Conservation (phyloP, 2,113 vertebrate species). For the Apodemus speciosus region DNA sequence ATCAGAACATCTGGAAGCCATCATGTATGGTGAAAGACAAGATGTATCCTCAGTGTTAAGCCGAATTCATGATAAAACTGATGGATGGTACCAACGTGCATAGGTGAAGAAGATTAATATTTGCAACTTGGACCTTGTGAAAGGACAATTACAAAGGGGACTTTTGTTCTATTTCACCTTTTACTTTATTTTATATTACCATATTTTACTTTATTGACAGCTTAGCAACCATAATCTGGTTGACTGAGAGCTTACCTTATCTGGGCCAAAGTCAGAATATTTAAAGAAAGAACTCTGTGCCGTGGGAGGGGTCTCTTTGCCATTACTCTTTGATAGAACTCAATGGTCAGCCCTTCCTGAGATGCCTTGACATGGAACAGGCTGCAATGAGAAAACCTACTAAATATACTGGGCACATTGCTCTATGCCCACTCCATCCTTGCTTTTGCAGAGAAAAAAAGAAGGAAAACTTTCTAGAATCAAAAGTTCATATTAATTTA, state of each 20-base stretch:
- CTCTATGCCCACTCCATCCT: not conserved
- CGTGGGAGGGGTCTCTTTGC: not conserved
- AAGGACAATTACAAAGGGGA: conserved; percentile 38
- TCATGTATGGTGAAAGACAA: conserved; percentile 84
- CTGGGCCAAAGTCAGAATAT: not conserved
- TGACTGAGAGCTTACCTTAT: conserved; percentile 13
- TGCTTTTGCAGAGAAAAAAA: not conserved
- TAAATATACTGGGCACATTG: not conserved
- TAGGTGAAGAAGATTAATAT: conserved; percentile 63
- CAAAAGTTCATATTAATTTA: conserved; percentile 33
- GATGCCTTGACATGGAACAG: not conserved
- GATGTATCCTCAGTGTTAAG: conserved; percentile 82
- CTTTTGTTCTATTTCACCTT: conserved; percentile 54
- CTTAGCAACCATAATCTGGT: not conserved
- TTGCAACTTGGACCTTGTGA: conserved; percentile 46
- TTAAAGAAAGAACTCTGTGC: conserved; percentile 34
- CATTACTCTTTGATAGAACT: not conserved
- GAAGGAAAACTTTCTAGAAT: not conserved
- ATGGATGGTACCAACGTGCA: conserved; percentile 81
- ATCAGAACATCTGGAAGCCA: conserved; percentile 85
- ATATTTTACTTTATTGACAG: conserved; percentile 53
- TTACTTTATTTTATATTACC: conserved; percentile 40
- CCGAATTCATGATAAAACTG: conserved; percentile 79
- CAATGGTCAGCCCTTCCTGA: not conserved
- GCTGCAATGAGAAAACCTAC: not conserved